A percentile compares a stretch with the other conserved stretches of the same genome.
These are phyloP conservation scores for Callorhinus ursinus DNA, from an alignment of 2,113 vertebrate species.

Conservation along the genomic window DNA sequence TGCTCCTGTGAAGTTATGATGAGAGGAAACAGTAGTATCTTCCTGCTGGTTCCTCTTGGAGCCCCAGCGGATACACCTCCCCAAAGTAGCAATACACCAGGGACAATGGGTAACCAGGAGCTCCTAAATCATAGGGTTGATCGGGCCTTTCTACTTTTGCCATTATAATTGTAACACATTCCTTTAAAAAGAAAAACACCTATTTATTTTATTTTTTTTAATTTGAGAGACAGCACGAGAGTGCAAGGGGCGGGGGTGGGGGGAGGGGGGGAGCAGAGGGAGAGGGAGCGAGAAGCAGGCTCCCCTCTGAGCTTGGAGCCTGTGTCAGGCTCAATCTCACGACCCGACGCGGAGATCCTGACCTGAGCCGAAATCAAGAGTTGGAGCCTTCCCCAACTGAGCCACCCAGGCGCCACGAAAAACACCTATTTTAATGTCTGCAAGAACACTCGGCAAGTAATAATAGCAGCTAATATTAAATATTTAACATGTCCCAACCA, in stretches of 20 bases:
- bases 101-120: neutral
- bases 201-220: neutral
- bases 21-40: neutral
- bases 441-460: neutral
- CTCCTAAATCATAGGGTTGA: rapidly evolving
- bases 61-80: neutral
- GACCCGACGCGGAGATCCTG: neutral
- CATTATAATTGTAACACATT: neutral
- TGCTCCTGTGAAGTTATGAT: rapidly evolving
- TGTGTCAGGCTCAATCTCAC: neutral
- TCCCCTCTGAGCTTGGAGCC: neutral
- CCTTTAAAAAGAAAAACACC: neutral
- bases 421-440: neutral
- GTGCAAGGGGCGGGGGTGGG: rapidly evolving
- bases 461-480: neutral
- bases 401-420: neutral
- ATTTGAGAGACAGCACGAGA: neutral
- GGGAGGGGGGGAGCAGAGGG: too few species aligned
- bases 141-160: neutral
- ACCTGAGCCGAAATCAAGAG: neutral
- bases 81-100: neutral
- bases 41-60: neutral
- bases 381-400: neutral
- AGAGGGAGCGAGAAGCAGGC: too few species aligned
- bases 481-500: neutral